phyloP scores from a whole-genome alignment of 2,888 invertebrate genomes.

The Drosophila melanocephala region DNA sequence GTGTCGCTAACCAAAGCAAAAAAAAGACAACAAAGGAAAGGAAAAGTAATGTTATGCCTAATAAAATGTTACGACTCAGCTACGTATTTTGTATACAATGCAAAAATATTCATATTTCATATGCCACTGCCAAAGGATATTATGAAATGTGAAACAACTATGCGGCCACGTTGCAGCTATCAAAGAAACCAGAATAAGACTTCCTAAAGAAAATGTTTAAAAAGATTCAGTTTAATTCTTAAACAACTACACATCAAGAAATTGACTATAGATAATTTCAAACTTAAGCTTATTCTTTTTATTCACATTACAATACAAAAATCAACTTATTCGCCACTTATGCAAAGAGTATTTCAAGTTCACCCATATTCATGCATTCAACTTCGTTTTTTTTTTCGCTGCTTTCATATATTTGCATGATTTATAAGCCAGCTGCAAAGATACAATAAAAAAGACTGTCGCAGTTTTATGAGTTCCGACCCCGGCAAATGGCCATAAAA shows the following conservation, averaged over 20 bases:
- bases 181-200: not conserved
- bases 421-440: conserved; percentile 64
- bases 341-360: conserved; percentile 17
- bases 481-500: conserved; percentile 77
- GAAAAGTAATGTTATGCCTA: conserved; percentile 55
- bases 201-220: not conserved
- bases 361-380: not conserved
- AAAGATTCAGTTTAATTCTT: not conserved
- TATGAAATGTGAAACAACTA: not conserved
- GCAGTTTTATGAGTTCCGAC: conserved; percentile 70
- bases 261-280: not conserved
- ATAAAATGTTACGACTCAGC: conserved; percentile 68
- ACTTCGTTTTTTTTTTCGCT: conserved; percentile 12
- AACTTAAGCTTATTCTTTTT: not conserved
- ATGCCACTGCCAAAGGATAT: conserved; percentile 5
- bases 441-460: conserved; percentile 78
- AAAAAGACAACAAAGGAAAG: conserved; percentile 13
- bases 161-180: not conserved
- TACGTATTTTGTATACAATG: conserved; percentile 33
- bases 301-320: not conserved
- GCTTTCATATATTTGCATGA: conserved; percentile 71
- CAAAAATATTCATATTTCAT: conserved; percentile 11
- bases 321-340: not conserved
- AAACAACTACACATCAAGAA: not conserved
- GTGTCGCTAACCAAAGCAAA: conserved; percentile 35